phyloP scores from a whole-genome alignment of 2,888 invertebrate species.

The Dryobota labecula region DNA sequence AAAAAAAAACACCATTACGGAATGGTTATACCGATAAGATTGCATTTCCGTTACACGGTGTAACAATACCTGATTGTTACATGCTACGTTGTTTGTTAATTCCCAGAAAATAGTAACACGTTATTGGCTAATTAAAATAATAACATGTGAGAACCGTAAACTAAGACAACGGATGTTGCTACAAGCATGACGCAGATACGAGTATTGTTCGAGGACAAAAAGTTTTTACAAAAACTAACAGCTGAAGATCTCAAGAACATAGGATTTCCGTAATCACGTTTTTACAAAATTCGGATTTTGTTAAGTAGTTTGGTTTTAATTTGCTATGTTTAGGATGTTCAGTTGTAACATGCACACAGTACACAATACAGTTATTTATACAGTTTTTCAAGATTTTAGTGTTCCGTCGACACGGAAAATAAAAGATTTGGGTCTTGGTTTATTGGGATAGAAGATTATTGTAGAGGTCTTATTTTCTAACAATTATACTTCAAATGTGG shows the following conservation, averaged over 20 bases:
- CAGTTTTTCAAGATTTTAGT: background rate
- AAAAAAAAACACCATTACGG: slow-evolving; percentile 2
- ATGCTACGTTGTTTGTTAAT: slow-evolving; percentile 27
- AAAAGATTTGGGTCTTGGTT: background rate
- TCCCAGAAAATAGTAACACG: slow-evolving; percentile 42
- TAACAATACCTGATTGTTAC: slow-evolving; percentile 37
- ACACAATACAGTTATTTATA: slow-evolving; percentile 23
- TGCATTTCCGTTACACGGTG: slow-evolving; percentile 27
- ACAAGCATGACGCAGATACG: slow-evolving; percentile 50
- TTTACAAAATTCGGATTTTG: slow-evolving; percentile 41
- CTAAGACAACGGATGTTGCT: slow-evolving; percentile 64
- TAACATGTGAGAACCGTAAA: slow-evolving; percentile 57
- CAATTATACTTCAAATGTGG: background rate
- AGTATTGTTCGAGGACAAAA: slow-evolving; percentile 59
- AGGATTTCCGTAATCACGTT: slow-evolving; percentile 56
- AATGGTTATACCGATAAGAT: slow-evolving; percentile 18
- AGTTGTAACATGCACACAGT: slow-evolving; percentile 4
- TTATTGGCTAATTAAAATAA: slow-evolving; percentile 54
- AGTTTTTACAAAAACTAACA: slow-evolving; percentile 60
- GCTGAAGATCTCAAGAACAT: slow-evolving; percentile 63
- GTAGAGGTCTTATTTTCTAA: background rate
- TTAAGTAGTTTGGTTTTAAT: slow-evolving; percentile 7
- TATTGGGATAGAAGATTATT: background rate
- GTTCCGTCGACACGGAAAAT: background rate
- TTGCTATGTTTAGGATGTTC: slow-evolving; percentile 18